Evolutionary conservation across 2,113 vertebrate genomes (phyloP), one percentile per base, ranked within the genome.

Genomic region (Gambusia affinis): DNA sequence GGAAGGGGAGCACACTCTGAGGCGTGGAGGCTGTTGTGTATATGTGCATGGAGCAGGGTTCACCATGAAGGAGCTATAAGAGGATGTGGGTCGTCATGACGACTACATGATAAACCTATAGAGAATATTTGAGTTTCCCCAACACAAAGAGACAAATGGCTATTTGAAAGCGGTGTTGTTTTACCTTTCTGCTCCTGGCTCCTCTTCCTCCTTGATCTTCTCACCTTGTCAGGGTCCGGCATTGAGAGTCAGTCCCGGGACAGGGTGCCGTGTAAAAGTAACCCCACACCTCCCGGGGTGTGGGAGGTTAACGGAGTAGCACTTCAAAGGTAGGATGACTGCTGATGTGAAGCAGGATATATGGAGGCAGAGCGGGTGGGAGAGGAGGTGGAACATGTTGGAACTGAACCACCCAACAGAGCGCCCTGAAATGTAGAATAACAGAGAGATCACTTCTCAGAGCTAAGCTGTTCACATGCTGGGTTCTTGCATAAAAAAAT

Each of bases 301-400:
- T 80, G 81, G 83, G 90, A 78, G 84, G 76, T 31, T 83, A 90
- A 76, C 29, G 69, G 77, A 85, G 90, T 35, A 12, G 54, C 74
- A 88, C 92, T 93, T 93, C 93, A 94, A 94, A 94, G 91, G 80
- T 80, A 87, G 88, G 81, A 88, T 24, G 65, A 73, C 73, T 22
- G 79, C 86, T 88, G 88, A 90, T 90, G 90, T 92, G 88, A 89
- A 93, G 85, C 87, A 89, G 89, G 71, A 73, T 78, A 83, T 85
- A 57, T 57, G 8, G 51, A 57, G 51, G 51, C 51, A 89, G 81
- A 72, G 72, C 78, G 85, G 65, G 42, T 81, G 75, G 72, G 77
- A 68, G 79, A 85, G 79, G 73, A 79, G 83, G 82, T 76, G 69
- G 75, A 77, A 85, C 81, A 82, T 86, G 83, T 85, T 85, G 67